Percentiles rank a stretch among this genome's conserved stretches.
These are phyloP conservation scores for Melanogrammus aeglefinus DNA, from an alignment of 2,797 vertebrate genomes.

Conservation along the genomic window DNA sequence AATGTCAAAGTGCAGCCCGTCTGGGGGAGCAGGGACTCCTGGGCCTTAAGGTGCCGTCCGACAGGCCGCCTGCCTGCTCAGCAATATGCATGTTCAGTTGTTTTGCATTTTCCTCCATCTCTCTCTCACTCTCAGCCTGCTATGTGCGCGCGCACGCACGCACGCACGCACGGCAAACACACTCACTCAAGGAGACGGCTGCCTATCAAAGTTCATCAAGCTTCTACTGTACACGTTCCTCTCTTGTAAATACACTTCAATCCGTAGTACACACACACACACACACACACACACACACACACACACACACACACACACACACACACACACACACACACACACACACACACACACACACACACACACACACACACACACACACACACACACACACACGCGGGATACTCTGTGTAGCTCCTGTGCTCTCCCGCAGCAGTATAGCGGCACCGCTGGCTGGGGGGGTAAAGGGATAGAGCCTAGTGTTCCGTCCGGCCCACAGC, in stretches of 20 bases:
- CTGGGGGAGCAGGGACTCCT: background rate
- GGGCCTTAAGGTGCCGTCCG: background rate
- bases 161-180: background rate
- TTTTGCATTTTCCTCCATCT: background rate
- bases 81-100: conserved; percentile 4
- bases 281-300: conserved; percentile 11
- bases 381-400: conserved; percentile 22
- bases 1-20: background rate
- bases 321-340: conserved; percentile 12
- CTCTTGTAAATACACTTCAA: conserved; percentile 48
- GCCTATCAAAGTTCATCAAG: conserved; percentile 40
- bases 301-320: background rate
- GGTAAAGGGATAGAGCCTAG: conserved; percentile 23
- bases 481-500: background rate
- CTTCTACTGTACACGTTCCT: conserved; percentile 19
- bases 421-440: conserved; percentile 41
- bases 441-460: conserved; percentile 8
- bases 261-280: conserved; percentile 1
- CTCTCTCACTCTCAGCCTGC: background rate
- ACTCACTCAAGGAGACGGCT: conserved; percentile 17
- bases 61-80: background rate
- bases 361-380: background rate
- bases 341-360: conserved; percentile 1
- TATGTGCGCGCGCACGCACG: background rate
- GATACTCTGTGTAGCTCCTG: conserved; percentile 52